Conservation (phyloP, 2,888 invertebrate species). For the Argyresthia goedartella region DNA sequence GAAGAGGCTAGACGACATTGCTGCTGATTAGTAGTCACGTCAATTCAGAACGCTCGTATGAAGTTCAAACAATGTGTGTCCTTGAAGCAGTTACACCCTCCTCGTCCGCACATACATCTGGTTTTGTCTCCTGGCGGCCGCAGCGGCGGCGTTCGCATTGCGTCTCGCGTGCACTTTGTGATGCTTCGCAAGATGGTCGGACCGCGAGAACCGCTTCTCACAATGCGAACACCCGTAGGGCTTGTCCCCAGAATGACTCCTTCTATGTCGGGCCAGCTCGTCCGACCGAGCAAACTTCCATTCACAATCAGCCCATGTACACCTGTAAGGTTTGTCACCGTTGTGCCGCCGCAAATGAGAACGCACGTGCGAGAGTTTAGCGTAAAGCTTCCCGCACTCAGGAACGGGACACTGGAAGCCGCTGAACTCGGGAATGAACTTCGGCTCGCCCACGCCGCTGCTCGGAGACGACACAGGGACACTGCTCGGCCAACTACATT, state of each 20-base stretch:
- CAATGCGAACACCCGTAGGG: conserved; percentile 93
- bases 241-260: conserved; percentile 96
- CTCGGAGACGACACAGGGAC: neutral
- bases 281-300: conserved; percentile 97
- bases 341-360: conserved; percentile 89
- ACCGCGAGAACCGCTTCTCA: conserved; percentile 90
- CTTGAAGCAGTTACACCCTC: neutral
- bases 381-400: conserved; percentile 85
- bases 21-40: too few relatives aligned
- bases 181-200: conserved; percentile 95
- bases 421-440: conserved; percentile 59
- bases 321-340: conserved; percentile 82
- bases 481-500: neutral
- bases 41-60: too few relatives aligned
- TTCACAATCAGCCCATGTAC: conserved; percentile 84
- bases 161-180: conserved; percentile 83
- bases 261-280: conserved; percentile 90
- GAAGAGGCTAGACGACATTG: too few relatives aligned
- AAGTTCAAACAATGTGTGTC: neutral
- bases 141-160: conserved; percentile 46
- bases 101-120: neutral
- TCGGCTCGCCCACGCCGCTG: conserved; percentile 48
- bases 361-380: conserved; percentile 91
- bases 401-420: conserved; percentile 78
- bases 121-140: conserved; percentile 15